These are phyloP conservation scores for Metellina segmentata DNA, from an alignment of 2,888 invertebrate species.

Conservation along the genomic window DNA sequence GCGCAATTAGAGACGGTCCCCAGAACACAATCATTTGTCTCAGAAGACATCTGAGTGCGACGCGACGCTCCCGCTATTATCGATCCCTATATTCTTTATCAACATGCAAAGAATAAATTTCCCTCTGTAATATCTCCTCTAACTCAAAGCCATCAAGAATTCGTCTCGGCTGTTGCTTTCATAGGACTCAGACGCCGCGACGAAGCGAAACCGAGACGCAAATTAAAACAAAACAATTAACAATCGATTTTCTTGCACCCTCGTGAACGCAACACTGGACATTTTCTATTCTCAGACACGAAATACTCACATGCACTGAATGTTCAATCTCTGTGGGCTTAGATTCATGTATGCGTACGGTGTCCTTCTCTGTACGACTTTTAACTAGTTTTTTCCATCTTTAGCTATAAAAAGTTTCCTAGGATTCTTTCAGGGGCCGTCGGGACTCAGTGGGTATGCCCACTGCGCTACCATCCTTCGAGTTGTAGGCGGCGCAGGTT, in stretches of 20 bases:
- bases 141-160: neutral
- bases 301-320: neutral
- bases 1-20: slow-evolving; percentile 31
- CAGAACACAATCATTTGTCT: slow-evolving; percentile 45
- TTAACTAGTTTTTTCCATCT: too few relatives aligned
- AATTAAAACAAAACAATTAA: neutral
- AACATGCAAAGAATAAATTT: slow-evolving; percentile 30
- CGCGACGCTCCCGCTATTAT: slow-evolving; percentile 30
- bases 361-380: too few relatives aligned
- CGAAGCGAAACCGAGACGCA: too few relatives aligned
- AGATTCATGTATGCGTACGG: neutral
- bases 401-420: too few relatives aligned
- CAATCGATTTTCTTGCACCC: neutral
- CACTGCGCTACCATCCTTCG: too few relatives aligned
- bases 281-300: neutral
- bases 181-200: neutral
- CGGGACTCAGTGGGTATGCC: too few relatives aligned
- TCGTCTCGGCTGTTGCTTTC: neutral
- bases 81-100: slow-evolving; percentile 48
- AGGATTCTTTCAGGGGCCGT: too few relatives aligned
- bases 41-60: slow-evolving; percentile 5
- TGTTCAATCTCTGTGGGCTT: neutral
- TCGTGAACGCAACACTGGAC: too few relatives aligned
- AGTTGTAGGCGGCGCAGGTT: too few relatives aligned
- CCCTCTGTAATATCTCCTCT: neutral